Evolutionary conservation across 2,797 vertebrate genomes (phyloP), one percentile per base, ranked within the genome.

Genomic region (Emys orbicularis): DNA sequence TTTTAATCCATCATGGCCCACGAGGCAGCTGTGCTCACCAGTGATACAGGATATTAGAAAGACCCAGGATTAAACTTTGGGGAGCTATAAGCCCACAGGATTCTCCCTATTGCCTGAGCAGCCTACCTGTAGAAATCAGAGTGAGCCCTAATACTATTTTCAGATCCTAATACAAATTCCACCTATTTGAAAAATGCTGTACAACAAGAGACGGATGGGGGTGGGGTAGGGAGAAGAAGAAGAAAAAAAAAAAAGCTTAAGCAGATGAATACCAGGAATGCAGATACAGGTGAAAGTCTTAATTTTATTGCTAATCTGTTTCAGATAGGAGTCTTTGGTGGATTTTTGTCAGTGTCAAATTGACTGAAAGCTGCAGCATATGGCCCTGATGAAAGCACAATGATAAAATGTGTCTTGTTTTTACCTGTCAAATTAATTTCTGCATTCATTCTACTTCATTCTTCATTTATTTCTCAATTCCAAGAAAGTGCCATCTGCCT

Each of bases 401-500:
- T 2, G 47, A 83, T 72, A 84, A 95, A 93, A 61, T 52, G 52
- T 84, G 81, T 91, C 47, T 41, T 77, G 34, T 53, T 61, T 90
- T 57, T 82, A 41, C 76, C 74, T 57, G 25, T 27, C 79, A 72
- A 34, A 82, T 72, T 72, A 11, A 41, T 72, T 72, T 72, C 37
- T 72, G 37, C 37, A 72, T 72, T 68, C n/a, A 37, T 68, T 19
- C 61, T n/a, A 65, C 61, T 65, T 65, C 61, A 65, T 65, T 68
- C 65, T 68, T 68, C 19, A 68, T 68, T 72, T 72, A 72, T 72
- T 37, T 41, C 21, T 12, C 68, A 37, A 12, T 41, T 37, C 68
- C 93, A 94, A 91, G 89, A 92, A 95, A 92, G 87, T 91, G 89
- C 92, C 95, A 95, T 94, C 92, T 96, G 96, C 91, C 57, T 94